phyloP scores from a whole-genome alignment of 2,888 invertebrate genomes.

The Erannis defoliaria region DNA sequence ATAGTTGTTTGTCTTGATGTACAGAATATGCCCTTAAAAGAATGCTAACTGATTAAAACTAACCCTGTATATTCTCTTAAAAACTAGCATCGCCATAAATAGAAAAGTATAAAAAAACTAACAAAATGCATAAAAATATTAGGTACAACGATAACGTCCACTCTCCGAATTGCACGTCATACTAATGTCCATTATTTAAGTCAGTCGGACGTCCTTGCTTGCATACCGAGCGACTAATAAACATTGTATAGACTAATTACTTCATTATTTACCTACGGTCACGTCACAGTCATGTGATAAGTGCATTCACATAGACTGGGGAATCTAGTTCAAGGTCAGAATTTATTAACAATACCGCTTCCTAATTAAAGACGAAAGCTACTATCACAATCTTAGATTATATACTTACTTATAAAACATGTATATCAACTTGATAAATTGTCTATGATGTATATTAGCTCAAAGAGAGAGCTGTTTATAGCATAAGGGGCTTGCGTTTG shows the following conservation, averaged over 20 bases:
- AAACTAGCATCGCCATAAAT: too few relatives aligned
- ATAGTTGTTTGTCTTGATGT: too few relatives aligned
- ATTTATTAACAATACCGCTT: not conserved
- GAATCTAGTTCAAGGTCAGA: slow-evolving; percentile 55
- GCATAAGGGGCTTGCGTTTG: too few relatives aligned
- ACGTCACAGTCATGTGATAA: slow-evolving; percentile 51
- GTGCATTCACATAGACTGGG: slow-evolving; percentile 45
- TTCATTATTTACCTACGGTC: slow-evolving; percentile 43
- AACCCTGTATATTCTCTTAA: too few relatives aligned
- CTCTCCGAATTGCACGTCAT: slow-evolving; percentile 17
- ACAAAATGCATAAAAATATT: not conserved
- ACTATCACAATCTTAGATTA: not conserved
- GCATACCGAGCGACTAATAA: slow-evolving; percentile 36
- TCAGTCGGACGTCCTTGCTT: slow-evolving; percentile 41
- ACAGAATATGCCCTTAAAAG: too few relatives aligned
- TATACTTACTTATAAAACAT: not conserved
- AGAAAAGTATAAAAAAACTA: not conserved
- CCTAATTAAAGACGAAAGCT: slow-evolving; percentile 5
- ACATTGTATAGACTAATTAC: slow-evolving; percentile 37
- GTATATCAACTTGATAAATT: too few relatives aligned
- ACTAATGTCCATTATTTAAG: slow-evolving; percentile 23
- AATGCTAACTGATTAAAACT: too few relatives aligned
- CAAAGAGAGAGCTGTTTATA: too few relatives aligned
- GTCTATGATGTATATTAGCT: too few relatives aligned
- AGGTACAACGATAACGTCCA: not conserved